These are phyloP conservation scores for Horisme vitalbata DNA, from an alignment of 2,888 invertebrate species.

Conservation along the genomic window DNA sequence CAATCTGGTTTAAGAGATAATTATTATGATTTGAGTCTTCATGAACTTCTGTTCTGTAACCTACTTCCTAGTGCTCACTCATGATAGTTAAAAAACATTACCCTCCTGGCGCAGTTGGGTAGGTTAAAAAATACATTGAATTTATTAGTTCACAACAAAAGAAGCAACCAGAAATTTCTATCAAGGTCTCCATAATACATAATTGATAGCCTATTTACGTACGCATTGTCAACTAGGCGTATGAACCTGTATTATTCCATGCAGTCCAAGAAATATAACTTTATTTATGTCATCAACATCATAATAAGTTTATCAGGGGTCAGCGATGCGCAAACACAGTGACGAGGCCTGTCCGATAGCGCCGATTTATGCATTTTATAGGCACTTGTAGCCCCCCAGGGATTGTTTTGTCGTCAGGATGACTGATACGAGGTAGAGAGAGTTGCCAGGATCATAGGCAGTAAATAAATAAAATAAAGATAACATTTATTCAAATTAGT, in stretches of 20 bases:
- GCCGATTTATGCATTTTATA: slow-evolving; percentile 44
- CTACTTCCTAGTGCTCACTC: too few relatives aligned
- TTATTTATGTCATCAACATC: slow-evolving; percentile 77
- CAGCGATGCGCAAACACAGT: slow-evolving; percentile 65
- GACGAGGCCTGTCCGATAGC: slow-evolving; percentile 45
- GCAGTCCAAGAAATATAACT: slow-evolving; percentile 41
- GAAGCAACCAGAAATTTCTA: slow-evolving; percentile 9
- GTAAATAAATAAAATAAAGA: too few relatives aligned
- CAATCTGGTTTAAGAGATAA: too few relatives aligned
- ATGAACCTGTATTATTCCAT: slow-evolving; percentile 72
- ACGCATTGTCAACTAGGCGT: slow-evolving; percentile 29
- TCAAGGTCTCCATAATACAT: background rate
- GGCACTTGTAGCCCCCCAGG: slow-evolving; percentile 52
- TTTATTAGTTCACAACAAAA: too few relatives aligned
- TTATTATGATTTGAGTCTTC: too few relatives aligned
- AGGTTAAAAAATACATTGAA: too few relatives aligned
- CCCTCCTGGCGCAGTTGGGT: too few relatives aligned
- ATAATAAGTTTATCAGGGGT: slow-evolving; percentile 77
- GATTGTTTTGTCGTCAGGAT: slow-evolving; percentile 16
- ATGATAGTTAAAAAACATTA: too few relatives aligned
- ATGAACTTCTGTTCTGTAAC: too few relatives aligned
- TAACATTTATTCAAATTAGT: too few relatives aligned
- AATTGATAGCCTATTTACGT: slow-evolving; percentile 24
- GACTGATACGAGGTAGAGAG: background rate
- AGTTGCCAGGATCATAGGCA: background rate